Evolutionary conservation across 2,888 invertebrate genomes (phyloP).

Genomic region (Nomada lathburiana): DNA sequence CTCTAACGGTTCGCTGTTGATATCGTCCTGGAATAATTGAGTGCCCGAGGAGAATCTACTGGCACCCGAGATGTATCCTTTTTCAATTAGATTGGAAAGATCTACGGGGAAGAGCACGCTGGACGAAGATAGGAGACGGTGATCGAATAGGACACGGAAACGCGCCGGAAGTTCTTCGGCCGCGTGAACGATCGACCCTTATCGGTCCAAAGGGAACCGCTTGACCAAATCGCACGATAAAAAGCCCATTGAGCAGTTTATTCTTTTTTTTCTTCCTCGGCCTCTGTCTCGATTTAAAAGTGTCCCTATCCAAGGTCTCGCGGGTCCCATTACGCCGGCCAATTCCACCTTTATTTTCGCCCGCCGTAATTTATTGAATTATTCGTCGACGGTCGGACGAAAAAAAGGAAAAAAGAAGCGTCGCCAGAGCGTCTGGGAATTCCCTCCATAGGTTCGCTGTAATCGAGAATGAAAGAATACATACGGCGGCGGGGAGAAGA

Average conservation of each 20-base stretch:
- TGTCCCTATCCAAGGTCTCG: slow-evolving; percentile 64
- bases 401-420: background rate
- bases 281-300: slow-evolving; percentile 76
- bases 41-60: slow-evolving; percentile 7
- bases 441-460: background rate
- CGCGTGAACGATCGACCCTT: slow-evolving; percentile 74
- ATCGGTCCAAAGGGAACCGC: slow-evolving; percentile 80
- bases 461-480: background rate
- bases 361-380: slow-evolving; percentile 53
- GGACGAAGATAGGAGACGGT: slow-evolving; percentile 32
- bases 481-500: background rate
- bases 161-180: slow-evolving; percentile 37
- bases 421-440: slow-evolving; percentile 12
- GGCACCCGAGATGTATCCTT: slow-evolving; percentile 51
- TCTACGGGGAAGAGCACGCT: slow-evolving; percentile 34
- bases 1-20: background rate
- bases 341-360: slow-evolving; percentile 62
- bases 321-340: slow-evolving; percentile 70
- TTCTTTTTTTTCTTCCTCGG: slow-evolving; percentile 63
- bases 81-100: slow-evolving; percentile 80
- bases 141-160: slow-evolving; percentile 42
- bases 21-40: slow-evolving; percentile 20
- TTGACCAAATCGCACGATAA: slow-evolving; percentile 81
- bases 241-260: slow-evolving; percentile 76
- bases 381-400: slow-evolving; percentile 9